Percentiles rank a stretch among this genome's conserved stretches.
phyloP scores from a whole-genome alignment of 2,113 vertebrate genomes.

The Caretta caretta region DNA sequence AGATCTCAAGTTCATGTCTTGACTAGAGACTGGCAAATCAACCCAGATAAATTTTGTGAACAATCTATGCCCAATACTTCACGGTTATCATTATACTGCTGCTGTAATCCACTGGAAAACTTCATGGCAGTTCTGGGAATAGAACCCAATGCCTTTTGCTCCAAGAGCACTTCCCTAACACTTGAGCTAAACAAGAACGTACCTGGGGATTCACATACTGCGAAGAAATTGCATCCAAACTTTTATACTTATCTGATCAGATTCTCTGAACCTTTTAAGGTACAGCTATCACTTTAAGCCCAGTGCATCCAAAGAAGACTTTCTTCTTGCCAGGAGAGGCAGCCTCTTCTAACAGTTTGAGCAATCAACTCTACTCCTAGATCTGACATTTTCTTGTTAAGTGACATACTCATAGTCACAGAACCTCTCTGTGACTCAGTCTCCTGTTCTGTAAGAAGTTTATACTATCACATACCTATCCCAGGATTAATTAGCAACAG shows the following conservation, averaged over 20 bases:
- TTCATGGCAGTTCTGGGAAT: neutral
- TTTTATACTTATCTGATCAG: neutral
- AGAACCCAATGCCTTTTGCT: neutral
- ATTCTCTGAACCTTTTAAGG: neutral
- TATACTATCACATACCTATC: constrained; percentile 43
- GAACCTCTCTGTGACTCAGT: neutral
- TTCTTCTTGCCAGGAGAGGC: neutral
- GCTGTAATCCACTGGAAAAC: neutral
- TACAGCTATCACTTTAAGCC: neutral
- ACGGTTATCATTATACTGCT: neutral
- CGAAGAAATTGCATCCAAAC: neutral
- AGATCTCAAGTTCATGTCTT: neutral
- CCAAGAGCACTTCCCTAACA: neutral
- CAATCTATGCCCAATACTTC: neutral
- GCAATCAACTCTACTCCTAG: neutral
- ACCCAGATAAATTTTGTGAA: neutral
- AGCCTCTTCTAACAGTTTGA: neutral
- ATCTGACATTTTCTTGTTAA: neutral
- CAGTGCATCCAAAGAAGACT: neutral
- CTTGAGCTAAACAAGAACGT: neutral
- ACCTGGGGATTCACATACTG: neutral
- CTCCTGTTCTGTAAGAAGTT: neutral
- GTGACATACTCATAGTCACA: neutral
- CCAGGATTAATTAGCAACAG: constrained; percentile 29
- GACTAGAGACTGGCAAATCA: neutral